Evolutionary conservation across 2,888 invertebrate genomes (phyloP).

Genomic region (Rhodophaea formosa): DNA sequence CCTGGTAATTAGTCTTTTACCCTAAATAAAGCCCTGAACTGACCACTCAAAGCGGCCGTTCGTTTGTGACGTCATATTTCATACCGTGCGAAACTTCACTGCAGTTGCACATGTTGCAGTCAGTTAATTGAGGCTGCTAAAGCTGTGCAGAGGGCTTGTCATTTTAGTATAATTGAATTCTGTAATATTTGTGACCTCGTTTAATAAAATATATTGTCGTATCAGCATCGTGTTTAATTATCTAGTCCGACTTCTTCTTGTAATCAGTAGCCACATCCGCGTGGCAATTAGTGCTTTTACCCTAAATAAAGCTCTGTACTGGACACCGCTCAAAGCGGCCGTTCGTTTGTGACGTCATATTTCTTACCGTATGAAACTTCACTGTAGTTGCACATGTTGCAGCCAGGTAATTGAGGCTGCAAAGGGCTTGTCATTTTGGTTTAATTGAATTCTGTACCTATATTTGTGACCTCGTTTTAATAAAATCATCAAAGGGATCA

Average conservation of each 20-base stretch:
- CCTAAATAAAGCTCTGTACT: conserved; percentile 64
- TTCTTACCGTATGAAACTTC: conserved; percentile 22
- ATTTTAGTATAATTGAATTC: neutral
- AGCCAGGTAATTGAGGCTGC: conserved; percentile 7
- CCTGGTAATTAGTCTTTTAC: conserved; percentile 66
- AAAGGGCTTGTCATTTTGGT: conserved; percentile 1
- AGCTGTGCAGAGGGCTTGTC: neutral
- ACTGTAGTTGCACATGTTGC: conserved; percentile 7
- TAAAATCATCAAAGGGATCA: too few relatives aligned
- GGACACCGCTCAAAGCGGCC: conserved; percentile 52
- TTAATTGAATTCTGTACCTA: neutral
- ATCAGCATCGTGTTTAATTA: too few relatives aligned
- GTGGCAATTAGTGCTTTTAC: conserved; percentile 66
- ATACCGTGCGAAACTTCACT: conserved; percentile 18
- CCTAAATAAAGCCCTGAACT: conserved; percentile 64
- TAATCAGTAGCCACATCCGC: conserved; percentile 72
- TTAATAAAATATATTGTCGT: too few relatives aligned
- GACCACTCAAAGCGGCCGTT: conserved; percentile 50
- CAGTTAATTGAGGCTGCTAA: conserved; percentile 8
- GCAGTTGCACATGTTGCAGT: conserved; percentile 8
- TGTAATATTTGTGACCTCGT: neutral
- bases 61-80: conserved; percentile 46
- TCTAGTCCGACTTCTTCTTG: too few relatives aligned
- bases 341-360: conserved; percentile 50
- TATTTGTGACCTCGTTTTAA: neutral